Evolutionary conservation across 2,113 vertebrate genomes (phyloP), one percentile per base, ranked within the genome.

Genomic region (Cephalopterus ornatus): DNA sequence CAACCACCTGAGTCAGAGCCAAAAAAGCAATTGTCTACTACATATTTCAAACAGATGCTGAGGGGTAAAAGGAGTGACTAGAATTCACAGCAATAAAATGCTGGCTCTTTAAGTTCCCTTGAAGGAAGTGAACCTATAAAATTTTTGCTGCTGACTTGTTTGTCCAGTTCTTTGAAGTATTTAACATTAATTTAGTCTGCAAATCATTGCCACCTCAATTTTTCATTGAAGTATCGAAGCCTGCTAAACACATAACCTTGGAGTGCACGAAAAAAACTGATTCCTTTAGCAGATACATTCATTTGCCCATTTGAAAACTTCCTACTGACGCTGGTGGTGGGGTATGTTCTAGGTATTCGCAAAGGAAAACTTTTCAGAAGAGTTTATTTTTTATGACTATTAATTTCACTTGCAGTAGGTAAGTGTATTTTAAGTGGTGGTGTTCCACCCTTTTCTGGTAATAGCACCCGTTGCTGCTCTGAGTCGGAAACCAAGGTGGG

Each of bases 41-140:
- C 98, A 98, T 98, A 98, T 99, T 99, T 99, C 98, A 98, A 98
- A 98, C 99, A 99, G 98, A 99, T 99, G 98, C 98, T 98, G 97
- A 97, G 97, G 98, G 97, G 90, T 96, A 97, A 94, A 92, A 98
- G 96, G 96, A 97, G 97, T 97, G 96, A 95, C 96, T 96, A 98
- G 98, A 98, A 98, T 98, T 97, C 86, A 41, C 98, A 98, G 98
- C 98, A 98, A 97, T 98, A 99, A 98, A 98, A 97, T 73, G 61
- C 94, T 80, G 96, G 59, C 96, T 97, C 96, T 98, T 96, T 91
- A 92, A 96, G 97, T 97, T 98, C 96, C 95, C 97, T 96, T 96
- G 93, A 97, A 98, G 97, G 97, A 98, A 97, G 96, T 97, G 96
- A 98, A 97, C 97, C 97, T 96, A 97, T 98, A 98, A 98, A 97